Percentiles rank a stretch among this genome's conserved stretches.
These are phyloP conservation scores for Phrynosoma blainvillii DNA, from an alignment of 2,113 vertebrate genomes.

Conservation along the genomic window DNA sequence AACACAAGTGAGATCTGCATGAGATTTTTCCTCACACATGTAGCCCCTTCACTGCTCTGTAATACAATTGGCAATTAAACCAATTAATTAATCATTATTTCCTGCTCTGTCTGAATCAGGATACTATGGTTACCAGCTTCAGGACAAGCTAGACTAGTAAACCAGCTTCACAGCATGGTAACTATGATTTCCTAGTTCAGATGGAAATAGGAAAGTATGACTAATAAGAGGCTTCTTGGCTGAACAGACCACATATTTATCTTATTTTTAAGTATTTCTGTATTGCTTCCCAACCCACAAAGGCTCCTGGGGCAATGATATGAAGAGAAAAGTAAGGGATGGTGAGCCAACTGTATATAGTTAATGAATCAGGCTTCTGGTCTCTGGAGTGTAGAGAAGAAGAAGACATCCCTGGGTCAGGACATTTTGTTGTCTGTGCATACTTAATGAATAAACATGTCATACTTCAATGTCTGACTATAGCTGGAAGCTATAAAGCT, in stretches of 20 bases:
- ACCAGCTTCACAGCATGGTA: not conserved
- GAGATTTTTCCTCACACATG: too few species aligned
- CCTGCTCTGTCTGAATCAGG: not conserved
- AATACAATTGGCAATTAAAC: not conserved
- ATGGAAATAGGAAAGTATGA: not conserved
- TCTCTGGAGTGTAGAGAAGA: not conserved
- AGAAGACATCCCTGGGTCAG: not conserved
- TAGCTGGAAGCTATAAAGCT: not conserved
- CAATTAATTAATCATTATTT: not conserved
- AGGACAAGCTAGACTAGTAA: not conserved
- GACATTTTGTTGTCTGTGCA: not conserved
- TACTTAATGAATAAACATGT: not conserved
- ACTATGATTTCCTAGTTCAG: not conserved
- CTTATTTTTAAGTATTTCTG: too few species aligned
- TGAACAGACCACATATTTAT: too few species aligned
- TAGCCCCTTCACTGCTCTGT: not conserved
- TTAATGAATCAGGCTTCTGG: not conserved
- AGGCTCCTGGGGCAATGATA: too few species aligned
- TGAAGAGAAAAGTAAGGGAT: not conserved
- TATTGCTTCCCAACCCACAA: too few species aligned
- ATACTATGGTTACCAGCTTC: not conserved
- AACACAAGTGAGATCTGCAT: too few species aligned
- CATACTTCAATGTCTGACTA: not conserved
- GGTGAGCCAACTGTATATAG: not conserved
- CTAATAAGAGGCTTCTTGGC: not conserved